These are phyloP conservation scores for Melanotaenia parkinsoni DNA, from an alignment of 2,797 vertebrate species.

Conservation along the genomic window DNA sequence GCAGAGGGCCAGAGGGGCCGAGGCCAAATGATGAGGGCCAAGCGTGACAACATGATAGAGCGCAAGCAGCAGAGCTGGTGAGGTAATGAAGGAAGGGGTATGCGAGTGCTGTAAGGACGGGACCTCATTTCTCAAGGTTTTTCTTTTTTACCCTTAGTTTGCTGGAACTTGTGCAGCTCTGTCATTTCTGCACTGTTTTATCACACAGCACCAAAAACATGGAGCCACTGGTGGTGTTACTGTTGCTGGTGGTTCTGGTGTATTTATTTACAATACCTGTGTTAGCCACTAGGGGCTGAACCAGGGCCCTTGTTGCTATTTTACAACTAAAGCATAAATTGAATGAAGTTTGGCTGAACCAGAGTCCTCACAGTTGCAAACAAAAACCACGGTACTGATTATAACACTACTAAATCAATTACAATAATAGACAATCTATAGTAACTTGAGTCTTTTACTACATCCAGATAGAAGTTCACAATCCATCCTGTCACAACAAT, in stretches of 20 bases:
- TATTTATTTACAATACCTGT: background rate
- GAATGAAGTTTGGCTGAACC: background rate
- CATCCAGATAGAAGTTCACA: background rate
- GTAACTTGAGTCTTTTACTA: background rate
- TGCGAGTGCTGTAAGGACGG: constrained; percentile 39
- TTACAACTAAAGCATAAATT: background rate
- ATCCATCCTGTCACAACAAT: background rate
- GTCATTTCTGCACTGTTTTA: constrained; percentile 17
- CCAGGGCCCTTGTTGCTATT: background rate
- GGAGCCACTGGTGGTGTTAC: background rate
- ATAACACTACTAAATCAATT: background rate
- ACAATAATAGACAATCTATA: no score
- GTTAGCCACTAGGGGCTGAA: background rate
- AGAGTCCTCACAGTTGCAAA: background rate
- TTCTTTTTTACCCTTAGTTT: constrained; percentile 30
- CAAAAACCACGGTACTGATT: background rate
- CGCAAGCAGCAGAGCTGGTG: constrained; percentile 24
- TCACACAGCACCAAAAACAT: constrained; percentile 5
- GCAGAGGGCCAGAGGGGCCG: constrained; percentile 58
- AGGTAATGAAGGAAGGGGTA: constrained; percentile 50
- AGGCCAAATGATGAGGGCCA: constrained; percentile 55
- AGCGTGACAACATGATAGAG: constrained; percentile 60
- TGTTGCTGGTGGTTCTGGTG: background rate
- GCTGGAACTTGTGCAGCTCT: constrained; percentile 9
- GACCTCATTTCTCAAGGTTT: constrained; percentile 38